Conservation (phyloP, 2,797 vertebrate genomes). For the Danio choprae region DNA sequence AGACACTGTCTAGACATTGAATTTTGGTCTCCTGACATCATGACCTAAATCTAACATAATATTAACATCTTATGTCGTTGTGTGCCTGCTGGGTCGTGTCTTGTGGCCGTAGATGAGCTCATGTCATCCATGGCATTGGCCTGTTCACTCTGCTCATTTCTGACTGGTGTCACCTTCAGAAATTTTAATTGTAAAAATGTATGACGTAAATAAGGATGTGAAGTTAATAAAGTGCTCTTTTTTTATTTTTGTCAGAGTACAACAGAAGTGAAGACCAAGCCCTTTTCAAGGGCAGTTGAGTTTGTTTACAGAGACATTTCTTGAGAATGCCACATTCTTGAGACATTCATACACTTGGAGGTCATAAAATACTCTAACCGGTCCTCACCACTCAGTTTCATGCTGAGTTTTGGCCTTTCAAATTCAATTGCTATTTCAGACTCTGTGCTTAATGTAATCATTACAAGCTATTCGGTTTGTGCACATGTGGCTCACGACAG, state of each 20-base stretch:
- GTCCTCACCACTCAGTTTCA: not conserved
- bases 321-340: not conserved
- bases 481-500: not conserved
- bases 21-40: too few relatives aligned
- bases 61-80: too few relatives aligned
- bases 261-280: not conserved
- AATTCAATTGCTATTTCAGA: conserved; percentile 8
- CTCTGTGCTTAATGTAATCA: conserved; percentile 28
- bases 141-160: too few relatives aligned
- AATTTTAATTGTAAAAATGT: too few relatives aligned
- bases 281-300: not conserved
- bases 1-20: too few relatives aligned
- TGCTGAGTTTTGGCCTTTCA: conserved; percentile 15
- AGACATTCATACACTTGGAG: not conserved
- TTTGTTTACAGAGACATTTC: not conserved
- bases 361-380: conserved; percentile 12
- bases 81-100: too few relatives aligned
- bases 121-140: too few relatives aligned
- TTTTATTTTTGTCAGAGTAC: conserved; percentile 4
- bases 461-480: conserved; percentile 17
- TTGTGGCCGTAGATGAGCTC: too few relatives aligned
- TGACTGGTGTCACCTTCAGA: too few relatives aligned
- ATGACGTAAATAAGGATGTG: too few relatives aligned
- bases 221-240: not conserved
- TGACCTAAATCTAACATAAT: too few relatives aligned